Conservation (phyloP, 2,113 vertebrate species). For the Coryphaenoides rupestris region DNA sequence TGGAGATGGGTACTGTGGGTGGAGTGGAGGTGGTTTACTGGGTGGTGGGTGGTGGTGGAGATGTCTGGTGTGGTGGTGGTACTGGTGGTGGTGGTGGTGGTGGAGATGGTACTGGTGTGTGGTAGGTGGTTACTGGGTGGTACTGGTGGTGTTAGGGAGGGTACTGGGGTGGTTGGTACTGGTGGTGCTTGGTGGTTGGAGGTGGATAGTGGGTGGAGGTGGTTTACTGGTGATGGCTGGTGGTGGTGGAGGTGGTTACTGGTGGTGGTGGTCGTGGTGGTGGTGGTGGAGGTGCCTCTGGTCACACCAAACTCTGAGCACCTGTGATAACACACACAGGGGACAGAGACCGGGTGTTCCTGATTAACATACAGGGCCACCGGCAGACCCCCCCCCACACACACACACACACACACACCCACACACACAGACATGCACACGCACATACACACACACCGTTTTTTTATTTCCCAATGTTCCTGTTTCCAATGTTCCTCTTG, state of each 20-base stretch:
- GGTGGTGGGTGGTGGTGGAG: too few relatives aligned
- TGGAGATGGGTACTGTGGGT: too few relatives aligned
- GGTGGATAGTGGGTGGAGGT: too few relatives aligned
- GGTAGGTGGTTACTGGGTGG: too few relatives aligned
- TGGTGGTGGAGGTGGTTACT: neutral
- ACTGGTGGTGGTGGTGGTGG: too few relatives aligned
- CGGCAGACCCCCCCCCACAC: conserved; percentile 21
- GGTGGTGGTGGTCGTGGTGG: conserved; percentile 4
- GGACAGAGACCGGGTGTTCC: conserved; percentile 44
- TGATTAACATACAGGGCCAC: conserved; percentile 48
- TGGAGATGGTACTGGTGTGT: too few relatives aligned
- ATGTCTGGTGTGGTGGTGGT: too few relatives aligned
- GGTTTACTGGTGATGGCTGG: too few relatives aligned
- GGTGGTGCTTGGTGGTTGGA: too few relatives aligned
- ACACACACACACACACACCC: conserved; percentile 15
- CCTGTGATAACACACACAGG: conserved; percentile 63
- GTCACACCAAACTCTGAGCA: conserved; percentile 63
- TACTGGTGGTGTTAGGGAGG: too few relatives aligned
- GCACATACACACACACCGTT: conserved; percentile 13
- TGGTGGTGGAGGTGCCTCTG: conserved; percentile 22
- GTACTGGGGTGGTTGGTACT: too few relatives aligned
- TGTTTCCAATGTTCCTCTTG: conserved; percentile 7
- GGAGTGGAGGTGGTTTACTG: too few relatives aligned
- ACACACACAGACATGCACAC: conserved; percentile 14
- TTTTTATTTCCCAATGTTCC: conserved; percentile 14